Evolutionary conservation across 2,888 invertebrate species (phyloP).

Genomic region (Seira ritae): DNA sequence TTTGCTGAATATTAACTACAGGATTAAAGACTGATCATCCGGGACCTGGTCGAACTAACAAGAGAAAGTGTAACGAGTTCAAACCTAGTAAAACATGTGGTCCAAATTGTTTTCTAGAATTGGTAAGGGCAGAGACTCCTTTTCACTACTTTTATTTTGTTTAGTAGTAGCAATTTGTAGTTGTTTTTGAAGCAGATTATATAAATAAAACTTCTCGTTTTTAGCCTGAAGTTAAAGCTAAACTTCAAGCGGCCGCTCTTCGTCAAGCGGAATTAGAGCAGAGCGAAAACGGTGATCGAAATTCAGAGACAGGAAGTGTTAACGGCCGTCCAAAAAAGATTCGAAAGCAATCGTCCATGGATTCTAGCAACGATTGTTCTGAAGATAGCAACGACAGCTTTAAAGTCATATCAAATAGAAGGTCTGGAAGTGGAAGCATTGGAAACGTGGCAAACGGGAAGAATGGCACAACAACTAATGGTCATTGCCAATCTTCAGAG

Average conservation of each 20-base stretch:
- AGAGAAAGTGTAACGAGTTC: conserved; percentile 91
- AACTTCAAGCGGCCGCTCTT: conserved; percentile 40
- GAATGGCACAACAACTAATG: neutral
- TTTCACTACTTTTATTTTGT: neutral
- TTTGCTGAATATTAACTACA: conserved; percentile 76
- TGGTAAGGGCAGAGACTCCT: conserved; percentile 80
- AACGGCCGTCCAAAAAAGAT: conserved; percentile 42
- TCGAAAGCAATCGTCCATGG: conserved; percentile 47
- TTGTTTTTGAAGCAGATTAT: too few relatives aligned
- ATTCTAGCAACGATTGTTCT: conserved; percentile 77
- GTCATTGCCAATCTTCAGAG: neutral
- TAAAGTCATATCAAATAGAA: conserved; percentile 48
- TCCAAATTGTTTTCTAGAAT: conserved; percentile 89
- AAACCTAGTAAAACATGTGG: conserved; percentile 93
- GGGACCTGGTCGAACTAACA: conserved; percentile 87
- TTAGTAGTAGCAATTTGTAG: too few relatives aligned
- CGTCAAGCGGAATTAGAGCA: conserved; percentile 43
- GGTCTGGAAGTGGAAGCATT: conserved; percentile 15
- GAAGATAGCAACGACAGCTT: conserved; percentile 93
- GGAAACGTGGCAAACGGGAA: conserved; percentile 16
- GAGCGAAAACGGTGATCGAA: conserved; percentile 24
- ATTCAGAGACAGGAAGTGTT: conserved; percentile 12
- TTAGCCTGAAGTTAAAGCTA: conserved; percentile 58
- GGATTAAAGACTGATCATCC: conserved; percentile 93
- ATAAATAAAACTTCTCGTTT: too few relatives aligned